Evolutionary conservation across 2,888 invertebrate species (phyloP), one percentile per base, ranked within the genome.

Genomic region (Chymomyza fuscimana): DNA sequence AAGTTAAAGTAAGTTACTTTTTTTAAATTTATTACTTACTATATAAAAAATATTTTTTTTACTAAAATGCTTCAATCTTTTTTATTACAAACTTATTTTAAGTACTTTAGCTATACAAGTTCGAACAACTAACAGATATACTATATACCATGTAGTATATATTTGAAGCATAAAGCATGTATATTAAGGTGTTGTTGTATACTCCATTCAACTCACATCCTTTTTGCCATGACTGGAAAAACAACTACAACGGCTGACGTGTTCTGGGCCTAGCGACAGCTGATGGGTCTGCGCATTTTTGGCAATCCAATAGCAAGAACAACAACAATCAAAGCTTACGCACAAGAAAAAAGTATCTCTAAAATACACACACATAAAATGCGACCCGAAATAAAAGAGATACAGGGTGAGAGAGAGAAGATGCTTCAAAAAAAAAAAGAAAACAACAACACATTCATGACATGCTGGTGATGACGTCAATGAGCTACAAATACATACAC

Each of bases 391-490:
- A 46, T 46, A 46, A 46, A 46, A 46, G 4, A 32, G 32, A 5
- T 32, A 32, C 32, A 32, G 9, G 6, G 9, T 1, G 32, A 32
- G 7, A 5, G 32, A 7, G n/a, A 9, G 9, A 65, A 54, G 40
- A 50, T 52, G 50, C n/a, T 22, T 15, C 19, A 50, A 29, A 46
- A 69, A 63, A 71, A 51, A 54, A 19, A 40, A 52, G 0, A 60
- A 50, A 64, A 62, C 58, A 65, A 59, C 58, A 58, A 46, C 19
- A 81, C 81, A 86, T 87, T 88, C 89, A 87, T 86, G 89, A 86
- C 86, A 88, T 86, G 86, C 81, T 88, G 86, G 81, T 88, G 86
- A 86, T 86, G 86, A 86, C 86, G 86, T 86, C 86, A 86, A 86
- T 86, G 86, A 72, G 69, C 63, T 75, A 69, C 74, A 77, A 76